Evolutionary conservation across 2,888 invertebrate genomes (phyloP).

Genomic region (Cyclophora punctaria): DNA sequence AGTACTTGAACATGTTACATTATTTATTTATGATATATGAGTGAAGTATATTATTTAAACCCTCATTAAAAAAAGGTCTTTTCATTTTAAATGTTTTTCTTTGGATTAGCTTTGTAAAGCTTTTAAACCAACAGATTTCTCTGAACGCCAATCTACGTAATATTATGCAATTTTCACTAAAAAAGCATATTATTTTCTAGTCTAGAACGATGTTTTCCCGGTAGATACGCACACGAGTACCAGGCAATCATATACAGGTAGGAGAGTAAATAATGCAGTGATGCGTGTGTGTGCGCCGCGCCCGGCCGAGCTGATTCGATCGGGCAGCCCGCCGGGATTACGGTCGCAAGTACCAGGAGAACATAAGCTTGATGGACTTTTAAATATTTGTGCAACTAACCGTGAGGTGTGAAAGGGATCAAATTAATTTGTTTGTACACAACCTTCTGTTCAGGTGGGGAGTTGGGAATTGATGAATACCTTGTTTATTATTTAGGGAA

Average conservation of each 20-base stretch:
- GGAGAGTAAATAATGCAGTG: constrained; percentile 11
- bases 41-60: too few species aligned
- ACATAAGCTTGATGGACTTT: constrained; percentile 8
- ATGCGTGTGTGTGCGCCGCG: constrained; percentile 8
- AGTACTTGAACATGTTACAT: too few species aligned
- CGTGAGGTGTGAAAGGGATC: not conserved
- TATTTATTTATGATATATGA: too few species aligned
- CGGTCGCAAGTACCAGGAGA: constrained; percentile 13
- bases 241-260: constrained; percentile 11
- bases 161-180: too few species aligned
- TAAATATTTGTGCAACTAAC: constrained; percentile 13
- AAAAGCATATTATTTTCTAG: constrained; percentile 1
- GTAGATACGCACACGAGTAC: constrained; percentile 14
- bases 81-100: too few species aligned
- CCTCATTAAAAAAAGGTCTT: too few species aligned
- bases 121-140: not conserved
- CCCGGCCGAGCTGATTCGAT: constrained; percentile 29
- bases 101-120: too few species aligned
- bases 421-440: too few species aligned
- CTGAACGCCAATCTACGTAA: too few species aligned
- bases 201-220: constrained; percentile 2
- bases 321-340: constrained; percentile 20
- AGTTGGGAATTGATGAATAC: too few species aligned
- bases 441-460: too few species aligned
- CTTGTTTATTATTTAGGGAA: too few species aligned